Evolutionary conservation across 2,888 invertebrate species (phyloP).

Genomic region (Machimus rusticus): DNA sequence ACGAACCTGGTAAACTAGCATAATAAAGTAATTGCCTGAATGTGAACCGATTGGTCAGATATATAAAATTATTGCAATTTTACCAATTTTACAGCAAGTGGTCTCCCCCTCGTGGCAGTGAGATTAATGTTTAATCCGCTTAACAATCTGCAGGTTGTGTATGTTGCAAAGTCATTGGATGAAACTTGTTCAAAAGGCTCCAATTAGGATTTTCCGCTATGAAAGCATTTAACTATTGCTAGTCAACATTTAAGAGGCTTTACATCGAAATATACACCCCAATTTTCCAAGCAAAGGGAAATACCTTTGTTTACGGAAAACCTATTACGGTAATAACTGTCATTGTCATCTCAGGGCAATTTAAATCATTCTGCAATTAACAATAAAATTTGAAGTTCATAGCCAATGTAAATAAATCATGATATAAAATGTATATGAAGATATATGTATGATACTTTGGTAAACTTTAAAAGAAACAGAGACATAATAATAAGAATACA

Average conservation of each 20-base stretch:
- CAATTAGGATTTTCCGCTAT: background rate
- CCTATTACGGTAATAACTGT: background rate
- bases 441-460: too few relatives aligned
- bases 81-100: background rate
- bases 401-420: background rate
- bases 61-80: constrained; percentile 1
- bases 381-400: background rate
- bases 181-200: background rate
- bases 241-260: background rate
- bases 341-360: background rate
- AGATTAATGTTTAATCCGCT: background rate
- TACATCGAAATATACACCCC: background rate
- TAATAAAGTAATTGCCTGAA: background rate
- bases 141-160: background rate
- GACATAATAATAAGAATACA: too few relatives aligned
- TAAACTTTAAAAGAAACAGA: too few relatives aligned
- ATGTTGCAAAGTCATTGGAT: background rate
- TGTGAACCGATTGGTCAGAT: background rate
- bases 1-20: background rate
- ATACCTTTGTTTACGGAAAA: background rate
- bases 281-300: background rate
- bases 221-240: background rate
- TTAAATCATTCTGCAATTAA: background rate
- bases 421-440: too few relatives aligned
- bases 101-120: background rate